These are phyloP conservation scores for Nothobranchius furzeri DNA, from an alignment of 2,113 vertebrate species.

Conservation along the genomic window DNA sequence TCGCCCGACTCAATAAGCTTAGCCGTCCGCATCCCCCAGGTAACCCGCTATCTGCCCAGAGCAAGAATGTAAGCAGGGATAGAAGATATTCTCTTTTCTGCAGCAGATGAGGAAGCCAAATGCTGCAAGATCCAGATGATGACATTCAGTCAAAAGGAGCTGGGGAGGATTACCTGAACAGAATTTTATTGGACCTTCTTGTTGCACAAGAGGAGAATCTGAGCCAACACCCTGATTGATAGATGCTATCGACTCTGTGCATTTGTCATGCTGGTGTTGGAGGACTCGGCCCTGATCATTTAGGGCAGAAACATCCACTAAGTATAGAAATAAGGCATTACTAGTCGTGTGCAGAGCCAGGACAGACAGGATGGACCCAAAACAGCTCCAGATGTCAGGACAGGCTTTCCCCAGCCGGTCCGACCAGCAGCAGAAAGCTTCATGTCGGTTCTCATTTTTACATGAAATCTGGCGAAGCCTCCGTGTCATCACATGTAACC, in stretches of 20 bases:
- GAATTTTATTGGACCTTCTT: slow-evolving; percentile 12
- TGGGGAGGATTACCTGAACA: slow-evolving; percentile 1
- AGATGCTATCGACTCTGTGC: too few species aligned
- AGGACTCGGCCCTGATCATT: too few species aligned
- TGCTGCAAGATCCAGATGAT: slow-evolving; percentile 28
- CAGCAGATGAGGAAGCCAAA: slow-evolving; percentile 21
- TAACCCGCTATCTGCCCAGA: slow-evolving; percentile 45
- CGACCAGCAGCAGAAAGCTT: neutral
- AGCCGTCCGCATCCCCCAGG: slow-evolving; percentile 43
- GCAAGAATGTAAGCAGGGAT: slow-evolving; percentile 31
- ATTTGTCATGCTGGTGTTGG: too few species aligned
- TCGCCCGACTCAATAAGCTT: slow-evolving; percentile 52
- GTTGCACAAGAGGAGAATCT: slow-evolving; percentile 10
- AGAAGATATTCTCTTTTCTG: slow-evolving; percentile 14
- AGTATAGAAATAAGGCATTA: too few species aligned
- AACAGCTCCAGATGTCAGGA: too few species aligned
- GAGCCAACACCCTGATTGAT: neutral
- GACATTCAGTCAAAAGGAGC: slow-evolving; percentile 20
- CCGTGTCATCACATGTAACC: neutral
- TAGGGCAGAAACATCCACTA: too few species aligned
- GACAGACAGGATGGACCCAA: too few species aligned
- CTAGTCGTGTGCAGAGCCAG: too few species aligned
- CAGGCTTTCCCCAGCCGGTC: neutral
- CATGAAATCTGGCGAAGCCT: neutral
- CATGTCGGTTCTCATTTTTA: slow-evolving; percentile 9